A percentile compares a stretch with the other conserved stretches of the same genome.
phyloP scores from a whole-genome alignment of 1,140 invertebrate genomes.

The Heliothis subflexa region DNA sequence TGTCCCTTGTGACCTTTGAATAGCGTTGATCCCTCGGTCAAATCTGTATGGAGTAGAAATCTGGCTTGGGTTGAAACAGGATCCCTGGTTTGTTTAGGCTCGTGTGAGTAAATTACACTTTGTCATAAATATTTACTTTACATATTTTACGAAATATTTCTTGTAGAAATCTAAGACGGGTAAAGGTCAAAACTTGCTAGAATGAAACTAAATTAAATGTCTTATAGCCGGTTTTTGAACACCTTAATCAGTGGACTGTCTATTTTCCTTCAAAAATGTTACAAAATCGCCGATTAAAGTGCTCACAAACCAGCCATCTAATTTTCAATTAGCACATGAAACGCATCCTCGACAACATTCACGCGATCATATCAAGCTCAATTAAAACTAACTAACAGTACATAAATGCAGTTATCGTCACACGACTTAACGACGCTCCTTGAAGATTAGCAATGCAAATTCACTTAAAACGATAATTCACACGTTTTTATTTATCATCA shows the following conservation, averaged over 20 bases:
- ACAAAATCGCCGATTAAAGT: no score
- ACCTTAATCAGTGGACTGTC: no score
- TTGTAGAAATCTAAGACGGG: no score
- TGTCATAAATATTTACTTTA: no score
- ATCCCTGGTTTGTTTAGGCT: conserved; percentile 1
- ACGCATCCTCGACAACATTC: background rate
- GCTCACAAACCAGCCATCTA: no score
- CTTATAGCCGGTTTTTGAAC: no score
- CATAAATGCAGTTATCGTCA: conserved; percentile 6
- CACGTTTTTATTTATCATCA: conserved; percentile 2
- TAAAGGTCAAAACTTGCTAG: no score
- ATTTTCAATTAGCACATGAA: no score
- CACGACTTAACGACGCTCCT: conserved; percentile 16
- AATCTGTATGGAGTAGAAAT: conserved; percentile 20
- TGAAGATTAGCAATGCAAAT: conserved; percentile 26
- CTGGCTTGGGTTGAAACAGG: background rate
- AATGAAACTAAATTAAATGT: no score
- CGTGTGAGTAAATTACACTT: background rate
- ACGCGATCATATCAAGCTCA: conserved; percentile 6
- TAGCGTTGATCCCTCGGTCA: conserved; percentile 18
- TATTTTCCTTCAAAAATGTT: no score
- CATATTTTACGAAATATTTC: no score
- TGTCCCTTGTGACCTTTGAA: conserved; percentile 29
- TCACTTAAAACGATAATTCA: conserved; percentile 15
- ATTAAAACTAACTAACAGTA: conserved; percentile 20